A percentile compares a stretch with the other conserved stretches of the same genome.
Evolutionary conservation across 2,113 vertebrate genomes (phyloP).

Genomic region (Aleadryas rufinucha): DNA sequence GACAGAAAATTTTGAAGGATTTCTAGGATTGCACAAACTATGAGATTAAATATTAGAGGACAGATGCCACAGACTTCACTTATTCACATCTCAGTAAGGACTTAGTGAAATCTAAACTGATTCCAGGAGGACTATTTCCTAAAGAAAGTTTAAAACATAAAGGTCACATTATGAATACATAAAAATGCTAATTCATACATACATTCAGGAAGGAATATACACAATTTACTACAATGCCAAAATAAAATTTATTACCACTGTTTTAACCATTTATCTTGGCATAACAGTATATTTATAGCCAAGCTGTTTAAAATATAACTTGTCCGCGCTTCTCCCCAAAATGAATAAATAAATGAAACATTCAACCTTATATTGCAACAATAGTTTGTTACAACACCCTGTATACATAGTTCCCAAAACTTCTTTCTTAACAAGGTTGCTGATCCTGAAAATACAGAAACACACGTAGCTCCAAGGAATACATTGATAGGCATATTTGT

Average conservation of each 20-base stretch:
- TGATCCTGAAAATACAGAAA: constrained; percentile 37
- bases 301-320: constrained; percentile 24
- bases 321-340: neutral
- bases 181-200: constrained; percentile 27
- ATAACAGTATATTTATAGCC: neutral
- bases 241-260: constrained; percentile 6
- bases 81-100: neutral
- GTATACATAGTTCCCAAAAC: neutral
- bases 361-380: neutral
- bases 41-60: neutral
- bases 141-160: constrained; percentile 1
- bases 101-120: neutral
- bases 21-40: neutral
- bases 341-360: constrained; percentile 30
- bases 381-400: neutral
- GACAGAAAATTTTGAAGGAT: neutral
- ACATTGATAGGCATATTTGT: constrained; percentile 29
- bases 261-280: constrained; percentile 28
- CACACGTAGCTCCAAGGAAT: constrained; percentile 14
- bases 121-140: neutral
- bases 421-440: constrained; percentile 29
- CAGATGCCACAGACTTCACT: neutral
- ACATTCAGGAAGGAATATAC: neutral
- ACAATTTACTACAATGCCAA: constrained; percentile 17
- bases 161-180: constrained; percentile 8